These are phyloP conservation scores for Poeciliopsis prolifica DNA, from an alignment of 2,113 vertebrate species.

Conservation along the genomic window DNA sequence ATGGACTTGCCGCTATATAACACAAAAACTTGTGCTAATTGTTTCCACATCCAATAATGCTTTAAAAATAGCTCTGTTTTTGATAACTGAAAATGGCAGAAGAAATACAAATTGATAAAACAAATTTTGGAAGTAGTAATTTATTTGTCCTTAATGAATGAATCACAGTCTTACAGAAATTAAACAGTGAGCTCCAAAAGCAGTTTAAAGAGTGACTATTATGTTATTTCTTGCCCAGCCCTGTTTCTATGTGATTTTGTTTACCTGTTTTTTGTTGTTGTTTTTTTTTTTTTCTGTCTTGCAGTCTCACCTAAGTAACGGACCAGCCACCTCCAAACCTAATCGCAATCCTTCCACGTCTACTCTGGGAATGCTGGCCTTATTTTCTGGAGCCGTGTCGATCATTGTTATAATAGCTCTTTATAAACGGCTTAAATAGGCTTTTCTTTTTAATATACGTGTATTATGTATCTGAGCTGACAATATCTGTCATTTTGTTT, in stretches of 20 bases:
- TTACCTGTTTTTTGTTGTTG: background rate
- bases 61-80: too few species aligned
- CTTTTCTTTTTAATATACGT: constrained; percentile 7
- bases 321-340: constrained; percentile 45
- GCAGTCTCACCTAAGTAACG: constrained; percentile 62
- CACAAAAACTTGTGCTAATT: too few species aligned
- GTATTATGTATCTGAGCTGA: constrained; percentile 32
- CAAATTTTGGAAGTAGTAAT: background rate
- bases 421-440: constrained; percentile 39
- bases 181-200: too few species aligned
- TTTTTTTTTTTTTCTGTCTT: constrained; percentile 25
- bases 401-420: constrained; percentile 35
- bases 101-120: background rate
- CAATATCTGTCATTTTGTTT: constrained; percentile 36
- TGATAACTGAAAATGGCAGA: too few species aligned
- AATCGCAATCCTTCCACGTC: constrained; percentile 35
- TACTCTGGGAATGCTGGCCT: constrained; percentile 33
- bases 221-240: too few species aligned
- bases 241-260: too few species aligned
- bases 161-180: too few species aligned
- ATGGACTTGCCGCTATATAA: too few species aligned
- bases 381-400: constrained; percentile 30
- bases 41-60: too few species aligned
- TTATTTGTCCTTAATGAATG: background rate
- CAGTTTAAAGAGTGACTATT: background rate